Percentiles rank a stretch among this genome's conserved stretches.
These are phyloP conservation scores for Leontocebus nigricollis DNA, from an alignment of 2,797 vertebrate genomes.

Conservation along the genomic window DNA sequence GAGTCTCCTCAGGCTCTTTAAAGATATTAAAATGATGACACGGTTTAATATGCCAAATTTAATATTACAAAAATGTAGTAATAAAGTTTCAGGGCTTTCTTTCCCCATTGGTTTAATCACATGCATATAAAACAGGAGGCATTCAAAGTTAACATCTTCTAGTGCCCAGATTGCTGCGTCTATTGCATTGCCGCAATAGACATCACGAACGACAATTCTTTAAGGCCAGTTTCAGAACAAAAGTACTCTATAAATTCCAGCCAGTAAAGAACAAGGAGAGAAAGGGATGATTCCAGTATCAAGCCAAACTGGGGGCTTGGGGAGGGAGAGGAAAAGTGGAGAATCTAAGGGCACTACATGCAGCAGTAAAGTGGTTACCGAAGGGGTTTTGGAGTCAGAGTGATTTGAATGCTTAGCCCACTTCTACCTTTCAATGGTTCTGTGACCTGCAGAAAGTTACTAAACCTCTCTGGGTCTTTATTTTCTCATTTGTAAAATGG, in stretches of 20 bases:
- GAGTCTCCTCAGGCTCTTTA: constrained; percentile 45
- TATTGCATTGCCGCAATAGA: neutral
- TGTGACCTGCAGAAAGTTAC: neutral
- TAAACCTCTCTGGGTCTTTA: neutral
- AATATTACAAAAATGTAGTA: neutral
- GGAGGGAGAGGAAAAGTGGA: neutral
- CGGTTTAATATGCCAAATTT: neutral
- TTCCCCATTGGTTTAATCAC: constrained; percentile 19
- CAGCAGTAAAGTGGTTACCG: neutral
- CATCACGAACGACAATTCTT: neutral
- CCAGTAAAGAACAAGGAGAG: neutral
- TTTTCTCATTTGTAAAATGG: neutral
- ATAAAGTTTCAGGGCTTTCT: constrained; percentile 30
- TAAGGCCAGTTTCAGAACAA: neutral
- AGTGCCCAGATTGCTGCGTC: neutral
- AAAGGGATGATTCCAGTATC: neutral
- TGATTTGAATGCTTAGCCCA: neutral
- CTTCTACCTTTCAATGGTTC: neutral
- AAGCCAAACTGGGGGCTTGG: neutral
- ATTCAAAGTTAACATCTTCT: constrained; percentile 28
- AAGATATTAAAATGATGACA: constrained; percentile 50
- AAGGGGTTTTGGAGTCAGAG: neutral
- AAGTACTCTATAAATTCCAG: neutral
- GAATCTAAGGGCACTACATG: neutral
- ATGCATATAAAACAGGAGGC: constrained; percentile 59